These are phyloP conservation scores for Rhea pennata DNA, from an alignment of 2,113 vertebrate species.

Conservation along the genomic window DNA sequence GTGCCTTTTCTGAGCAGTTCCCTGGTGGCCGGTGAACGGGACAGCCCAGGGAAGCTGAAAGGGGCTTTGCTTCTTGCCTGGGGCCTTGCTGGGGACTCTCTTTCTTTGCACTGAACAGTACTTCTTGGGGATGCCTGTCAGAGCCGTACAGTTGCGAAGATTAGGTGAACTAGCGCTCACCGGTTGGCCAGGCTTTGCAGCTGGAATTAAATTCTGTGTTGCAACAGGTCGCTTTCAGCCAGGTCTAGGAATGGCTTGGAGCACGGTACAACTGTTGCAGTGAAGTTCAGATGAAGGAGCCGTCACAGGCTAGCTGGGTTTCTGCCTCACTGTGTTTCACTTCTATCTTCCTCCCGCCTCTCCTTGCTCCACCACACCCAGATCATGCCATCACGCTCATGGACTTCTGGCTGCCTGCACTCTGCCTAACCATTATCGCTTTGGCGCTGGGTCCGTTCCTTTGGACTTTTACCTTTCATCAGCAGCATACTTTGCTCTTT, in stretches of 20 bases:
- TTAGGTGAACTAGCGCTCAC: fast-evolving
- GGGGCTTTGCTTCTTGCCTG: not conserved
- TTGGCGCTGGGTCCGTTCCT: not conserved
- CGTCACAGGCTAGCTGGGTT: not conserved
- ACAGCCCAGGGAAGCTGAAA: not conserved
- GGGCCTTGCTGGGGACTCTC: not conserved
- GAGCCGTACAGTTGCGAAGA: fast-evolving
- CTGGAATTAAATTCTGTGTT: not conserved
- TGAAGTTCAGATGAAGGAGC: fast-evolving
- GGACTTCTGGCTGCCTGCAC: not conserved
- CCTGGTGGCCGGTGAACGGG: not conserved
- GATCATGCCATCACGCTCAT: fast-evolving
- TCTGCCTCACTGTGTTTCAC: not conserved
- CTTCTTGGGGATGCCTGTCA: not conserved
- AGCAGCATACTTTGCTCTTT: not conserved
- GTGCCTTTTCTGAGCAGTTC: not conserved
- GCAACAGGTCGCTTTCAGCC: fast-evolving
- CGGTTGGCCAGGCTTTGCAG: fast-evolving
- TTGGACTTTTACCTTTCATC: conserved; percentile 41
- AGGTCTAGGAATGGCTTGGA: not conserved
- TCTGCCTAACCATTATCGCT: not conserved
- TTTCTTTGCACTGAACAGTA: fast-evolving
- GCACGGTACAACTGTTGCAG: not conserved
- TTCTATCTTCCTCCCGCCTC: not conserved
- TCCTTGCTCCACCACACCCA: not conserved